Conservation (phyloP, 2,888 invertebrate species). For the Caenorhabditis sp. region DNA sequence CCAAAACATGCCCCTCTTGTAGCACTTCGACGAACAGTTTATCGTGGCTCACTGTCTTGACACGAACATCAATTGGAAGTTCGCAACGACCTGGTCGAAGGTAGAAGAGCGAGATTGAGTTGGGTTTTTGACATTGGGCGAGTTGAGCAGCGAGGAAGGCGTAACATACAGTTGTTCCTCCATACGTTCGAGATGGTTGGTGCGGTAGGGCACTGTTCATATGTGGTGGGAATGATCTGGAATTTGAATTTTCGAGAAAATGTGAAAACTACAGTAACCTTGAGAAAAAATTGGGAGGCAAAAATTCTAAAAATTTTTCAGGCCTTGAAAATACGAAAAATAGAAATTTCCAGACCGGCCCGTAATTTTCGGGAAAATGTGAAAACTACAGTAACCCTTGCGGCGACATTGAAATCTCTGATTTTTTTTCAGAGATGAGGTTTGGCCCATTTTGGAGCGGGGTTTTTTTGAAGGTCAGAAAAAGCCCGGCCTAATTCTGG, state of each 20-base stretch:
- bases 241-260: neutral
- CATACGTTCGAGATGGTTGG: neutral
- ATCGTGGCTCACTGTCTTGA: neutral
- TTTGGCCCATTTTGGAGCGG: too few species aligned
- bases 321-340: too few species aligned
- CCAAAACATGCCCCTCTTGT: neutral
- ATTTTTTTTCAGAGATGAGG: too few species aligned
- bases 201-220: neutral
- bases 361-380: too few species aligned
- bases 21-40: neutral
- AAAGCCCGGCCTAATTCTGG: too few species aligned
- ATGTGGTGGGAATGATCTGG: neutral
- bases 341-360: neutral
- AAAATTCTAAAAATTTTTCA: too few species aligned
- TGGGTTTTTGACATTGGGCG: neutral
- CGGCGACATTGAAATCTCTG: too few species aligned
- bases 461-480: too few species aligned
- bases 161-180: neutral
- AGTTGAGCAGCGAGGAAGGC: neutral
- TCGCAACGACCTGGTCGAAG: neutral
- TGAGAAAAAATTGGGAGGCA: too few species aligned
- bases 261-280: too few species aligned
- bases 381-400: too few species aligned
- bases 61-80: neutral
- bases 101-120: neutral